phyloP scores from a whole-genome alignment of 2,113 vertebrate species.

The Pseudolaguvia tuberculata region DNA sequence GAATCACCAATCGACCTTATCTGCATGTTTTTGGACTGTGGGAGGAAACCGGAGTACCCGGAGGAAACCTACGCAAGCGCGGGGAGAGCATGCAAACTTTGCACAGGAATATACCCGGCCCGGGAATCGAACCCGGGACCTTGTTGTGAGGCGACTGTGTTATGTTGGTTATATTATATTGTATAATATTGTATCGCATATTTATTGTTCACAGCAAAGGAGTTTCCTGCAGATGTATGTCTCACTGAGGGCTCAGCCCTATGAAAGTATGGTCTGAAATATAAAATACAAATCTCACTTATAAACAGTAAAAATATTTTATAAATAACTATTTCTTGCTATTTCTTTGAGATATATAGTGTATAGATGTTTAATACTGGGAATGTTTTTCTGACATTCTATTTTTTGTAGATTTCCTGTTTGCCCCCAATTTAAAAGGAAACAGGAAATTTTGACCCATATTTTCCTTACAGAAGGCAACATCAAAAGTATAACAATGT shows the following conservation, averaged over 20 bases:
- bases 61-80: no score
- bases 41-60: no score
- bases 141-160: no score
- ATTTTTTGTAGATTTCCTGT: slow-evolving; percentile 15
- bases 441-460: slow-evolving; percentile 58
- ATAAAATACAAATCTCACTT: neutral
- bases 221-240: no score
- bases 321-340: neutral
- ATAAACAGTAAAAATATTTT: neutral
- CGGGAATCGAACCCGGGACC: no score
- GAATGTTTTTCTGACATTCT: slow-evolving; percentile 7
- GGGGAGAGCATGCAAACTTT: no score
- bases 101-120: no score
- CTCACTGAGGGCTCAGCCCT: no score
- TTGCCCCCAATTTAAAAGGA: slow-evolving; percentile 35
- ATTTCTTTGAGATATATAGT: slow-evolving; percentile 5
- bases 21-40: no score
- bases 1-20: no score
- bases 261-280: neutral
- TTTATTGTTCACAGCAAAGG: neutral
- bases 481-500: slow-evolving; percentile 38
- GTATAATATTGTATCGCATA: no score
- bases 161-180: no score
- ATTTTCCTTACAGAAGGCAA: slow-evolving; percentile 41
- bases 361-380: neutral